phyloP scores from a whole-genome alignment of 2,888 invertebrate species.

The Alloscopus bannaensis region DNA sequence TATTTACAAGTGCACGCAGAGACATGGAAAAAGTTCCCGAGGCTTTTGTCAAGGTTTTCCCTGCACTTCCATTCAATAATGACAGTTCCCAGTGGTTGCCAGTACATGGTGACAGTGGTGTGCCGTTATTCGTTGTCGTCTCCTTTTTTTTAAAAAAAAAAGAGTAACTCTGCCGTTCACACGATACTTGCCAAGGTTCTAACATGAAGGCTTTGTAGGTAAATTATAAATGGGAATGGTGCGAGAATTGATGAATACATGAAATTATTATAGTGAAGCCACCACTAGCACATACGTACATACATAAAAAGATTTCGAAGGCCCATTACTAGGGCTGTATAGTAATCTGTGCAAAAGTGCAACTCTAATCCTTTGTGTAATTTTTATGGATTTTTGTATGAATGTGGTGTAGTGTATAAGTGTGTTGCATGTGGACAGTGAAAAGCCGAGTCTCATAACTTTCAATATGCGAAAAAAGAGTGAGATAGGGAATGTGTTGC shows the following conservation, averaged over 20 bases:
- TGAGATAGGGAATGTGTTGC: too few relatives aligned
- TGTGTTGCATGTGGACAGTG: too few relatives aligned
- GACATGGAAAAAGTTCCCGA: too few relatives aligned
- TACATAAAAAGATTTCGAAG: too few relatives aligned
- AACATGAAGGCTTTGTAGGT: conserved; percentile 9
- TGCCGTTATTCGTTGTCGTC: too few relatives aligned
- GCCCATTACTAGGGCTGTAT: too few relatives aligned
- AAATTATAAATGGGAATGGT: conserved; percentile 20
- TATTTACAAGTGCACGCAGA: too few relatives aligned
- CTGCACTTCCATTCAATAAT: conserved; percentile 42
- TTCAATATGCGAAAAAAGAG: not conserved
- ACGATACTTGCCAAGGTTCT: conserved; percentile 44
- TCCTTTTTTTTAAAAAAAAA: too few relatives aligned
- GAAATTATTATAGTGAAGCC: not conserved
- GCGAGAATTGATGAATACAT: not conserved
- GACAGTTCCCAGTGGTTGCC: conserved; percentile 48
- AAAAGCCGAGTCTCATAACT: not conserved
- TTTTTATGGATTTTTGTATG: too few relatives aligned
- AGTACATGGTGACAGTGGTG: conserved; percentile 35
- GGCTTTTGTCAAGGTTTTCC: conserved; percentile 4
- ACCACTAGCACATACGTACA: not conserved
- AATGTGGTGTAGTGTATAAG: too few relatives aligned
- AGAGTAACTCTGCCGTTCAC: conserved; percentile 43
- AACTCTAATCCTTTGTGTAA: not conserved
- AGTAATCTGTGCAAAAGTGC: conserved; percentile 1